These are phyloP conservation scores for Gonioctena quinquepunctata DNA, from an alignment of 1,140 invertebrate species.

Conservation along the genomic window DNA sequence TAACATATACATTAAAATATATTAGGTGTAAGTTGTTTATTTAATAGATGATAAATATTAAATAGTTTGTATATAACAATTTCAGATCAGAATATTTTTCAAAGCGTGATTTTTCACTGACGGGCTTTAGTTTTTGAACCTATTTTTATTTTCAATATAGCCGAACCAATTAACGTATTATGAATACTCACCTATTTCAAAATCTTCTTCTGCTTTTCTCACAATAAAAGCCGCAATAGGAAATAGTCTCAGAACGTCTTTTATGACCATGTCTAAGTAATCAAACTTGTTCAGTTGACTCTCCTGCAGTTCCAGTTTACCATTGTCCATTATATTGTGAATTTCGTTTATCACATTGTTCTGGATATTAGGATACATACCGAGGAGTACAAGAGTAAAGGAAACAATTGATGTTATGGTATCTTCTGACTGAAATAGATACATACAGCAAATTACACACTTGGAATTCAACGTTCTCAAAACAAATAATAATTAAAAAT, in stretches of 20 bases:
- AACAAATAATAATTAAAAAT: too few species aligned
- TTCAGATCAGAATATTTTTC: too few species aligned
- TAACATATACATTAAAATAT: too few species aligned
- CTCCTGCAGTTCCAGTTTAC: background rate
- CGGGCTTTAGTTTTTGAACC: too few species aligned
- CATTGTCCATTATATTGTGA: conserved; percentile 23
- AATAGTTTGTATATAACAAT: too few species aligned
- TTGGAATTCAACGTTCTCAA: too few species aligned
- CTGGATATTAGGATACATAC: conserved; percentile 39
- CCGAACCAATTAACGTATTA: too few species aligned
- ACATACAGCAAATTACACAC: too few species aligned
- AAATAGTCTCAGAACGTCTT: conserved; percentile 69
- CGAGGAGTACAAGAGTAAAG: conserved; percentile 29
- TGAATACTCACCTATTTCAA: conserved; percentile 61
- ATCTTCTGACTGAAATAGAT: conserved; percentile 41
- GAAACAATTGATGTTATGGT: conserved; percentile 26
- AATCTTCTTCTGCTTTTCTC: conserved; percentile 63
- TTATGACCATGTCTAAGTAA: conserved; percentile 75
- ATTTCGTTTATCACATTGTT: conserved; percentile 30
- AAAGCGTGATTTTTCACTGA: too few species aligned
- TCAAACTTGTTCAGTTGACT: conserved; percentile 63
- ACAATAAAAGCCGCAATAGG: conserved; percentile 75
- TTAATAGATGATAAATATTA: too few species aligned
- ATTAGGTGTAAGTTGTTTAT: too few species aligned
- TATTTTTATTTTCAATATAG: too few species aligned